These are phyloP conservation scores for Euplagia quadripunctaria DNA, from an alignment of 2,888 invertebrate species.

Conservation along the genomic window DNA sequence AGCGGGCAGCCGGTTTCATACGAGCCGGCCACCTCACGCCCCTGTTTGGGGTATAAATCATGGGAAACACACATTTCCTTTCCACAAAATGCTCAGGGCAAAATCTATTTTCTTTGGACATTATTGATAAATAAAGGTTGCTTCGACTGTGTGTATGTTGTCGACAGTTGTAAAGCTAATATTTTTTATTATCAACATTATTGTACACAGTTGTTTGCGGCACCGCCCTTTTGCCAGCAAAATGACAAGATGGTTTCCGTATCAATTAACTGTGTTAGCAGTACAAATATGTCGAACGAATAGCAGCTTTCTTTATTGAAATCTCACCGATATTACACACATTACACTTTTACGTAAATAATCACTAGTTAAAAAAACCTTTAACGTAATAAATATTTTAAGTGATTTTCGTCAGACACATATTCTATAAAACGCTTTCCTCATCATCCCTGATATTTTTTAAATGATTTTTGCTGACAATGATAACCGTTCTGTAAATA, in stretches of 20 bases:
- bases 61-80: constrained; percentile 84
- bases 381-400: too few species aligned
- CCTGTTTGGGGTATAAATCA: constrained; percentile 84
- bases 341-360: too few species aligned
- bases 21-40: constrained; percentile 74
- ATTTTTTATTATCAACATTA: constrained; percentile 32
- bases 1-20: constrained; percentile 77
- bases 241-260: constrained; percentile 7
- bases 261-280: background rate
- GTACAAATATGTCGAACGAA: background rate
- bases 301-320: background rate
- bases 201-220: constrained; percentile 3
- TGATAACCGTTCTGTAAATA: too few species aligned
- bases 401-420: too few species aligned
- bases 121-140: constrained; percentile 69
- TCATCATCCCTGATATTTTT: too few species aligned
- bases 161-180: constrained; percentile 40
- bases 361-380: too few species aligned
- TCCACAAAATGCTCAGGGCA: constrained; percentile 77
- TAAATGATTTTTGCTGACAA: too few species aligned
- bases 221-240: background rate
- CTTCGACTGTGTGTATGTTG: constrained; percentile 36
- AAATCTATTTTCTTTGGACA: constrained; percentile 77
- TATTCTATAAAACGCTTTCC: too few species aligned
- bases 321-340: too few species aligned